Evolutionary conservation across 2,113 vertebrate genomes (phyloP), one percentile per base, ranked within the genome.

Genomic region (Tragulus kanchil): DNA sequence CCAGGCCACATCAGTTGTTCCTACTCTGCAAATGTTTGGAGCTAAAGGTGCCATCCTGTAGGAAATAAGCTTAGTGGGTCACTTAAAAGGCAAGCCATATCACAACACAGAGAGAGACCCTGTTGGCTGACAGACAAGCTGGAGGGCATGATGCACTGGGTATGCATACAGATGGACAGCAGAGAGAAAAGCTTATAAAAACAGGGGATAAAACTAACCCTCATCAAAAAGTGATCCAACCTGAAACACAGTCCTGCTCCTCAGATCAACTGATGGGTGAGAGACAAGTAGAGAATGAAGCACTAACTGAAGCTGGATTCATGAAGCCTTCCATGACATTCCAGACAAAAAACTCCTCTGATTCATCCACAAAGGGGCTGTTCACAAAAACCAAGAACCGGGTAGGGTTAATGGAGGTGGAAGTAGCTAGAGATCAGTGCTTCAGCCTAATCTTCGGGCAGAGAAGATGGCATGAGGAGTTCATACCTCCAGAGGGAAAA

Each of bases 21-120:
- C 56, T 81, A 15, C 7, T 92, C 48, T 67, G 42, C 19, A 93
- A 85, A 87, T n/a, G 19, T 92, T 59, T 89, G 21, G 42, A 23
- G 15, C 15, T 50, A 82, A 54, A 36, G 10, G 21, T 69, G 6
- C 84, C 42, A 65, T n/a, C 85, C 36, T 65, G 0, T 3, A 45
- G 8, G 69, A 73, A 69, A 90, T 26, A 94, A 87, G 36, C 23
- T 11, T 21, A 15, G 4, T n/a, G n/a, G 56, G 31, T 8, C 36
- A 58, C 14, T 45, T 52, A 5, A 56, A 93, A 64, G 2, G 54
- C 26, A 12, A 31, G 25, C 23, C 9, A 56, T 13, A 17, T 52
- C 14, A 42, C 11, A 79, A 83, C 50, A 67, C 2, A 64, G 4
- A 56, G 23, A 71, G 62, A 88, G 54, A 31, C 19, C 26, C 42